Conservation (phyloP, 2,113 vertebrate species). For the Isurus oxyrinchus region DNA sequence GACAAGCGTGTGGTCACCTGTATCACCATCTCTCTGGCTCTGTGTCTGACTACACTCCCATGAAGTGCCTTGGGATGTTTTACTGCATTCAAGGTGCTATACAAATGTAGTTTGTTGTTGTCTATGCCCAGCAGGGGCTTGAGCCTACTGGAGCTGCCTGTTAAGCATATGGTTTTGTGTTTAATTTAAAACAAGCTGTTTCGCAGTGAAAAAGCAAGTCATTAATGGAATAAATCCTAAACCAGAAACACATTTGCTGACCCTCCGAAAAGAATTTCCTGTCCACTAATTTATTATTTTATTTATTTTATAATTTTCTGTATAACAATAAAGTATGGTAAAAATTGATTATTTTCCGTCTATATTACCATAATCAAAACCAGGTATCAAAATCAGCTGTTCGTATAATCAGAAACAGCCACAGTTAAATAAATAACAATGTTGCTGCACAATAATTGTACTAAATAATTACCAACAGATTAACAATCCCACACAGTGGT, state of each 20-base stretch:
- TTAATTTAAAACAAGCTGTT: neutral
- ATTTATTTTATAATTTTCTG: neutral
- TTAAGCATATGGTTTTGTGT: neutral
- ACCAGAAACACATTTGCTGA: neutral
- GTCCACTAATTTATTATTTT: neutral
- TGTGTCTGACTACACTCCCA: too few species aligned
- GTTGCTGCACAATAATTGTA: neutral
- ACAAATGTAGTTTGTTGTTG: neutral
- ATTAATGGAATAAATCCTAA: neutral
- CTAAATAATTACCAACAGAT: slow-evolving; percentile 13
- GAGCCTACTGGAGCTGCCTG: neutral
- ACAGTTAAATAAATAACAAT: neutral
- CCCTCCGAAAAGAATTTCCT: neutral
- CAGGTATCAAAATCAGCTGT: neutral
- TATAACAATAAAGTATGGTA: neutral
- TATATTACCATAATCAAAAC: neutral
- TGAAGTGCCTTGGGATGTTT: neutral
- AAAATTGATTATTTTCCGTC: neutral
- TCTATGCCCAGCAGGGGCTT: neutral
- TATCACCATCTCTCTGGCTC: too few species aligned
- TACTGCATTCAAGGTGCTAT: neutral
- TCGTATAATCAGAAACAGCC: neutral
- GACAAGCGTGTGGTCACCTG: too few species aligned
- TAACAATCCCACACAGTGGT: neutral
- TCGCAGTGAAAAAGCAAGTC: neutral